Evolutionary conservation across 2,888 invertebrate species (phyloP).

Genomic region (Serripes groenlandicus): DNA sequence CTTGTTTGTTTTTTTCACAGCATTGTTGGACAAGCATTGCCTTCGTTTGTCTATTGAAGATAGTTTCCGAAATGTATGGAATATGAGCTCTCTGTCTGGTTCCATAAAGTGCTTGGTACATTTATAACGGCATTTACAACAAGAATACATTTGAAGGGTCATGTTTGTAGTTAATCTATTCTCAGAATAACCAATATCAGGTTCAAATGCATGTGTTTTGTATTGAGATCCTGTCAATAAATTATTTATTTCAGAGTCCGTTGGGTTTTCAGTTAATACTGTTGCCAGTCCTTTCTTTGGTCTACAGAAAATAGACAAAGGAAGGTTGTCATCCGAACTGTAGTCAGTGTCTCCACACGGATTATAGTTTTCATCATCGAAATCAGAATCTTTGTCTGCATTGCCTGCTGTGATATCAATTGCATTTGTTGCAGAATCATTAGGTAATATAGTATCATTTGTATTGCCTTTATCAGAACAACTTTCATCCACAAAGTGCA

Average conservation of each 20-base stretch:
- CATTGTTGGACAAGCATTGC: slow-evolving; percentile 32
- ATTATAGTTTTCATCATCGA: background rate
- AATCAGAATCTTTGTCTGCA: background rate
- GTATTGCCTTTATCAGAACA: background rate
- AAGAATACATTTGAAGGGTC: slow-evolving; percentile 6
- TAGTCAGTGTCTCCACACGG: background rate
- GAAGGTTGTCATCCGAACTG: background rate
- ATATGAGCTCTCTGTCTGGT: background rate
- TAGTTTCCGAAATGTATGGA: slow-evolving; percentile 1
- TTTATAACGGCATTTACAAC: slow-evolving; percentile 17
- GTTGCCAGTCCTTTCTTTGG: background rate
- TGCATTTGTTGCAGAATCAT: background rate
- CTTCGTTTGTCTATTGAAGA: slow-evolving; percentile 16
- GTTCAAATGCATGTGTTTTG: background rate
- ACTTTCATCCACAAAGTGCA: background rate
- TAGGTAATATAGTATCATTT: background rate
- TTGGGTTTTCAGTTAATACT: background rate
- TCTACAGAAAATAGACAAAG: background rate
- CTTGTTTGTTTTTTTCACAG: slow-evolving; percentile 19
- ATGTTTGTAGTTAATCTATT: background rate
- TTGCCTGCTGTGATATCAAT: background rate
- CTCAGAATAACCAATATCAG: background rate
- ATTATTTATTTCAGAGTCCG: background rate
- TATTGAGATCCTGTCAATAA: background rate
- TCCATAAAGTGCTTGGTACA: slow-evolving; percentile 12